Base-by-base conservation (phyloP, 2,797 vertebrate genomes). In the Lerista edwardsae region DNA sequence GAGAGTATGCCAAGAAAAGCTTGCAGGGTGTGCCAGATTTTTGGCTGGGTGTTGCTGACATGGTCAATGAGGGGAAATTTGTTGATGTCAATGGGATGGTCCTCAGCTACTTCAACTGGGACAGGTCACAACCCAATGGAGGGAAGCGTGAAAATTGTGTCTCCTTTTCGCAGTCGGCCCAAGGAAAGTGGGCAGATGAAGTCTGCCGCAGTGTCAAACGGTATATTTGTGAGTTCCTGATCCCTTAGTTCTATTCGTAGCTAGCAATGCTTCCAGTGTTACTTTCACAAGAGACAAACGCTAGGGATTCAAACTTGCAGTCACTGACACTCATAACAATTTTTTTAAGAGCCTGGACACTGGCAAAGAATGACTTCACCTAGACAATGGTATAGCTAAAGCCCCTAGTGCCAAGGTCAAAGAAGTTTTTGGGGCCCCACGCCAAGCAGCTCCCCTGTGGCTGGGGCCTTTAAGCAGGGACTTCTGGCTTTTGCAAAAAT, bases 21-120 rank as follows among this genome's bases (percentile, higher is more conserved):
- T 93, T 96, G 21, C 95, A 97, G 0, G 95, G 95, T 9, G 94
- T 94, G 82, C 95, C 96, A 29, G 98, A 99, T 88, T 97, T 99
- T 86, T 99, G 99, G 99, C 92, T 99, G 34, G 99, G 99, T 4
- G 96, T 99, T 90, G 98, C 97, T 5, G 99, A 99, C 93, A 97
- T 99, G 94, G 96, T 95, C 87, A 97, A 93, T 0, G 98, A 99
- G 86, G 98, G 98, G 89, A 98, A 97, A 90, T 99, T 98, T 90
- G 97, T 98, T 1, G 99, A 99, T 68, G 97, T 99, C 91, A 98
- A 97, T 89, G 98, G 98, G 77, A 86, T 97, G 77, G 95, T 95
- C 5, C 93, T 99, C 84, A 96, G 91, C 83, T 99, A 97, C 94
- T 96, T 97, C 87, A 98, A 98, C 86, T 99, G 99, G 98, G 98